phyloP scores from a whole-genome alignment of 2,113 vertebrate species.

The Lepus europaeus region DNA sequence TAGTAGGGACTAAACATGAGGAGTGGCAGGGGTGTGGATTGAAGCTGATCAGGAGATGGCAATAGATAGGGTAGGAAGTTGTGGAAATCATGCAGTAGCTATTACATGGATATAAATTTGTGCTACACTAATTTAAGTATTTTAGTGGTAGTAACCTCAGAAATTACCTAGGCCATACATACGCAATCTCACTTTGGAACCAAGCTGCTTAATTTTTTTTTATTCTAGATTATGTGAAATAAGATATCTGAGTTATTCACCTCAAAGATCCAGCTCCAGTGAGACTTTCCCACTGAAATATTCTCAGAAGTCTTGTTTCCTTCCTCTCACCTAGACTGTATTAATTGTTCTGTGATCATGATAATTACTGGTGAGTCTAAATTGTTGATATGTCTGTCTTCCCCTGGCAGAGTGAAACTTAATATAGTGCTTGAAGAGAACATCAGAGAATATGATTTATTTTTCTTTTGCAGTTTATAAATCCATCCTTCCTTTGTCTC shows the following conservation, averaged over 20 bases:
- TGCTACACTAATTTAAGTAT: background rate
- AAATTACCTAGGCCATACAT: background rate
- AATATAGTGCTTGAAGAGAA: background rate
- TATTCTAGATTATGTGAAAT: background rate
- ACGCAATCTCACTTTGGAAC: background rate
- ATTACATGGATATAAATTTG: background rate
- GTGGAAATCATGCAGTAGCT: background rate
- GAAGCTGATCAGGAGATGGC: background rate
- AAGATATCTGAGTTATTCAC: background rate
- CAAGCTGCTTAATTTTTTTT: background rate
- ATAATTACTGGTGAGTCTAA: background rate
- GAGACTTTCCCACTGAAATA: background rate
- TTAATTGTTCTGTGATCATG: background rate
- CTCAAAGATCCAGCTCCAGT: background rate
- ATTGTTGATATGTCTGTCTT: background rate
- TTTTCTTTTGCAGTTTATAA: background rate
- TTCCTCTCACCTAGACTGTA: background rate
- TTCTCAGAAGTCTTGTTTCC: background rate
- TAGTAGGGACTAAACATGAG: background rate
- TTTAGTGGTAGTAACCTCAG: background rate
- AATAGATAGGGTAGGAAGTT: background rate
- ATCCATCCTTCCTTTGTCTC: slow-evolving; percentile 12
- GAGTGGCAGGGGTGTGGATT: background rate
- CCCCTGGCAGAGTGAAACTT: background rate
- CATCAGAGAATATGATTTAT: background rate